Evolutionary conservation across 2,113 vertebrate genomes (phyloP).

Genomic region (Apistogramma diplotaenia): DNA sequence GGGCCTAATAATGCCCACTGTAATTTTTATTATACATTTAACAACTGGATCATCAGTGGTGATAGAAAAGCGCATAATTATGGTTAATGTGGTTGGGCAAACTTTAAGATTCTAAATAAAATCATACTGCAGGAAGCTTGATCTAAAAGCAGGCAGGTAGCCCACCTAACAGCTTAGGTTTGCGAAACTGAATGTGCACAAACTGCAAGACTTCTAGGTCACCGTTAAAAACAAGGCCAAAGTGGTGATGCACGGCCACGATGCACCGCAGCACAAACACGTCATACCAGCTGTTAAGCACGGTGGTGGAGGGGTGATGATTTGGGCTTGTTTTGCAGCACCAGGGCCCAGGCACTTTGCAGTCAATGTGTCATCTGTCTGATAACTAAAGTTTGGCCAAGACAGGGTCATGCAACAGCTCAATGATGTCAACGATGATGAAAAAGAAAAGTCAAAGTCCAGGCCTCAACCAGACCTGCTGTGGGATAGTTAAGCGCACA

Average conservation of each 20-base stretch:
- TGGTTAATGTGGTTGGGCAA: neutral
- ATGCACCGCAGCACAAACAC: neutral
- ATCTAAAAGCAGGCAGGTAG: too few relatives aligned
- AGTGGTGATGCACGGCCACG: neutral
- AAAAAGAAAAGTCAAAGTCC: neutral
- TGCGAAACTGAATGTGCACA: neutral
- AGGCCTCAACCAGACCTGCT: neutral
- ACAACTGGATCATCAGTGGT: neutral
- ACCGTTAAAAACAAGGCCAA: neutral
- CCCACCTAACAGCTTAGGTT: neutral
- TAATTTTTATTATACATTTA: neutral
- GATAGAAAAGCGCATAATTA: neutral
- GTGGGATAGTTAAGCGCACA: neutral
- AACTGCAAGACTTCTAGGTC: neutral
- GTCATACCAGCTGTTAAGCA: neutral
- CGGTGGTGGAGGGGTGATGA: neutral
- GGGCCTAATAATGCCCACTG: neutral
- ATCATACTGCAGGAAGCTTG: neutral
- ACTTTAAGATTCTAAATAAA: neutral
- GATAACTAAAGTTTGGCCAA: neutral
- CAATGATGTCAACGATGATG: neutral
- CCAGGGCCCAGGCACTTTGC: neutral
- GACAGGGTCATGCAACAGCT: neutral
- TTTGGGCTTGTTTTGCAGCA: neutral
- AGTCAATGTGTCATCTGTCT: neutral